Conservation (phyloP, 2,888 invertebrate genomes). For the Zeuzera pyrina region DNA sequence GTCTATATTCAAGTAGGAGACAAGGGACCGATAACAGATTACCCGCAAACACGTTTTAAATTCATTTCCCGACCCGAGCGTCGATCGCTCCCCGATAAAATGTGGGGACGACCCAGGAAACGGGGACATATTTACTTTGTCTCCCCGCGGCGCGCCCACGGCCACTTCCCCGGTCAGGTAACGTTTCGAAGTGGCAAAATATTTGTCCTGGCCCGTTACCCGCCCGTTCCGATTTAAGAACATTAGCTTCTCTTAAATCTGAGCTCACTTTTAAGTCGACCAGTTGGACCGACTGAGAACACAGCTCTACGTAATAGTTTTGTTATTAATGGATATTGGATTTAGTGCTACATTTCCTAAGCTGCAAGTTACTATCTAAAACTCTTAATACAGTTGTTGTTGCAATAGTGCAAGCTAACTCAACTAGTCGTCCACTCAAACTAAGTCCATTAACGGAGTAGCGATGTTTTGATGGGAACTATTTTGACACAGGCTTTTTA, state of each 20-base stretch:
- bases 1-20: slow-evolving; percentile 67
- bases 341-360: no score
- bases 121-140: slow-evolving; percentile 72
- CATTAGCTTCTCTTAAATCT: slow-evolving; percentile 34
- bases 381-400: slow-evolving; percentile 30
- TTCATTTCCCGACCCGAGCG: slow-evolving; percentile 71
- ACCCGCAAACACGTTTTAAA: slow-evolving; percentile 74
- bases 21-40: slow-evolving; percentile 74
- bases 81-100: slow-evolving; percentile 72
- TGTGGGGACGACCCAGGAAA: slow-evolving; percentile 65
- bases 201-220: slow-evolving; percentile 64
- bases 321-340: no score
- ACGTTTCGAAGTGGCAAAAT: slow-evolving; percentile 68
- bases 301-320: no score
- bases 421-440: slow-evolving; percentile 39
- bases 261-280: slow-evolving; percentile 7
- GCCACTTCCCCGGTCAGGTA: slow-evolving; percentile 69
- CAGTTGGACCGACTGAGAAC: background rate
- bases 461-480: slow-evolving; percentile 45
- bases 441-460: slow-evolving; percentile 55
- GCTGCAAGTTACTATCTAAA: no score
- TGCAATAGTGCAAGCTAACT: slow-evolving; percentile 27
- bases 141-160: slow-evolving; percentile 55
- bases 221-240: slow-evolving; percentile 59
- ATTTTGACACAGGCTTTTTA: slow-evolving; percentile 37